Evolutionary conservation across 2,113 vertebrate species (phyloP).

Genomic region (Prionailurus viverrinus): DNA sequence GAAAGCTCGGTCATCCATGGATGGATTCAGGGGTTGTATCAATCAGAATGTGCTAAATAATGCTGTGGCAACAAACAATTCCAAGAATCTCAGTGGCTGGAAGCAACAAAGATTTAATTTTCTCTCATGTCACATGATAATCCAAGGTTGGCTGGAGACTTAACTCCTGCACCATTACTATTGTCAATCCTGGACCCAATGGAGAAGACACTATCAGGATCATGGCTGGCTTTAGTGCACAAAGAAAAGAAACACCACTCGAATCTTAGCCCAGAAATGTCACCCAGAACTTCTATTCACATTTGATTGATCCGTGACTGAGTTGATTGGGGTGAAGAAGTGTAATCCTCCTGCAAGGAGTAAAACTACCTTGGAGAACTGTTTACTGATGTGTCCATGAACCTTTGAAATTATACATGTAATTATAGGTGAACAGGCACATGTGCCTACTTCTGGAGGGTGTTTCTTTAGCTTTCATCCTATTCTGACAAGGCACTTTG

Average conservation of each 20-base stretch:
- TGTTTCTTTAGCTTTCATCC: neutral
- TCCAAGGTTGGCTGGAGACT: neutral
- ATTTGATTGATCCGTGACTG: neutral
- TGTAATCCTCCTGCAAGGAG: neutral
- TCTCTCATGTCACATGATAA: neutral
- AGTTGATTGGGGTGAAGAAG: neutral
- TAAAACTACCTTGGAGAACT: neutral
- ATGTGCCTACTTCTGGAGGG: neutral
- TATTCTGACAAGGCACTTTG: conserved; percentile 17
- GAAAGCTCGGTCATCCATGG: neutral
- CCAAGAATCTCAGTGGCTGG: neutral
- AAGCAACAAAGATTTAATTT: neutral
- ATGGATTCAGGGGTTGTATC: neutral
- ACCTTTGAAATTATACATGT: neutral
- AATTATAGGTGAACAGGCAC: neutral
- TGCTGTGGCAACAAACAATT: neutral
- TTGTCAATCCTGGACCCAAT: neutral
- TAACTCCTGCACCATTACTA: neutral
- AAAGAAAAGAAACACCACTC: neutral
- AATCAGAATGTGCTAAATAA: no score
- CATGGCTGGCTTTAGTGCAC: neutral
- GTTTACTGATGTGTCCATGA: neutral
- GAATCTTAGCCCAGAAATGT: neutral
- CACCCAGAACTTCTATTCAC: neutral
- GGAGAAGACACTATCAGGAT: neutral